Conservation (phyloP, 2,113 vertebrate genomes). For the Paraplagusia blochii region DNA sequence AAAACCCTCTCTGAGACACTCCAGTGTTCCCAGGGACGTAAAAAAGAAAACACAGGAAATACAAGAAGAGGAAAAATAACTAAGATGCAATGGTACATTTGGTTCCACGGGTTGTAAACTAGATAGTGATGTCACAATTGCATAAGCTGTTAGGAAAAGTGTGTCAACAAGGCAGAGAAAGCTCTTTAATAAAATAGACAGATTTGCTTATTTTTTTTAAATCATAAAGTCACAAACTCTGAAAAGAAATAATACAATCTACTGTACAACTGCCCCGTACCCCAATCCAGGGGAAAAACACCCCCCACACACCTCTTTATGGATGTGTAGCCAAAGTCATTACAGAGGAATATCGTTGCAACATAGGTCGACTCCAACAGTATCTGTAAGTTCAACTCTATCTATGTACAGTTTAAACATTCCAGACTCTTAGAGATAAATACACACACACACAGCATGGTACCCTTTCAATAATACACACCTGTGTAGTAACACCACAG, state of each 20-base stretch:
- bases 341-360: conserved; percentile 58
- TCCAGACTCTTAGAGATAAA: conserved; percentile 61
- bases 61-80: conserved; percentile 81
- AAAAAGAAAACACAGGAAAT: conserved; percentile 83
- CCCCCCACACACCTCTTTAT: conserved; percentile 21
- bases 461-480: conserved; percentile 39
- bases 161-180: conserved; percentile 78
- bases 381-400: conserved; percentile 56
- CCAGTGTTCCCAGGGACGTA: conserved; percentile 78
- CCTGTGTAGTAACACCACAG: conserved; percentile 28
- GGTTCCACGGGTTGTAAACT: conserved; percentile 94
- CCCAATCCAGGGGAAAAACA: conserved; percentile 27
- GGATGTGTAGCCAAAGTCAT: conserved; percentile 62
- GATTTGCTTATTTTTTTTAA: conserved; percentile 12
- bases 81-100: conserved; percentile 81
- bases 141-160: conserved; percentile 87
- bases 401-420: conserved; percentile 67
- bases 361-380: conserved; percentile 52
- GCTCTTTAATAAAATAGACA: conserved; percentile 67
- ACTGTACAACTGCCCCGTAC: conserved; percentile 44
- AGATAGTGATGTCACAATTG: conserved; percentile 86
- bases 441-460: conserved; percentile 37
- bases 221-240: conserved; percentile 34
- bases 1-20: conserved; percentile 80
- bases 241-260: conserved; percentile 50